These are phyloP conservation scores for Hoplodrina blanda DNA, from an alignment of 2,888 invertebrate genomes.

Conservation along the genomic window DNA sequence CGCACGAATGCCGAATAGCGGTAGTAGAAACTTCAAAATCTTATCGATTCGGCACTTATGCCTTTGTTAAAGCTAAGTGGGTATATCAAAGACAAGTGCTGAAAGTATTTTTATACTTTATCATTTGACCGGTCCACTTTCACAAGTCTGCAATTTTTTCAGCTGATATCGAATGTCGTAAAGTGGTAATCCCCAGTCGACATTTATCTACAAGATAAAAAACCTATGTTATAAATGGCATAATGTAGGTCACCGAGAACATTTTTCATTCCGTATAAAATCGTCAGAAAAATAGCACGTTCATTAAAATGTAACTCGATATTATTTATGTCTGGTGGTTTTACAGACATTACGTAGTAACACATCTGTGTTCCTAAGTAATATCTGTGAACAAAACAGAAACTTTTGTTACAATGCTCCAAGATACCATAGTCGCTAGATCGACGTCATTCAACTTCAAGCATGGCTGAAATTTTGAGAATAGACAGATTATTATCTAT, in stretches of 20 bases:
- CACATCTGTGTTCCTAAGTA: too few species aligned
- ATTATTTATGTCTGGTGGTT: conserved; percentile 8
- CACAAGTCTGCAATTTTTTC: conserved; percentile 16
- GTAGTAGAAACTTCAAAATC: neutral
- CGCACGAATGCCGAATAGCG: neutral
- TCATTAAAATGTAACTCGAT: conserved; percentile 51
- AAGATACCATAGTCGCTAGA: neutral
- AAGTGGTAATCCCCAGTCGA: conserved; percentile 7
- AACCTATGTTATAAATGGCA: conserved; percentile 9
- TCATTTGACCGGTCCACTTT: neutral
- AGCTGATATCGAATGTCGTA: conserved; percentile 20
- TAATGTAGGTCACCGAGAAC: neutral
- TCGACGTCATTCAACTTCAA: too few species aligned
- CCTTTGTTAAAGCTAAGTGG: too few species aligned
- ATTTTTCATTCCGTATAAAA: conserved; percentile 13
- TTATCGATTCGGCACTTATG: neutral
- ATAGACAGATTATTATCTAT: too few species aligned
- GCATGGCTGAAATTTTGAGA: too few species aligned
- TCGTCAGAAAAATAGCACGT: conserved; percentile 5
- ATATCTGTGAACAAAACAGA: neutral
- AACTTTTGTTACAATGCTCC: neutral
- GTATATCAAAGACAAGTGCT: too few species aligned
- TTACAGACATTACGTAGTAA: neutral
- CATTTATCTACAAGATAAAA: conserved; percentile 22
- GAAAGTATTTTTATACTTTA: neutral